Evolutionary conservation across 1,140 invertebrate genomes (phyloP).

Genomic region (Mizuhopecten yessoensis): DNA sequence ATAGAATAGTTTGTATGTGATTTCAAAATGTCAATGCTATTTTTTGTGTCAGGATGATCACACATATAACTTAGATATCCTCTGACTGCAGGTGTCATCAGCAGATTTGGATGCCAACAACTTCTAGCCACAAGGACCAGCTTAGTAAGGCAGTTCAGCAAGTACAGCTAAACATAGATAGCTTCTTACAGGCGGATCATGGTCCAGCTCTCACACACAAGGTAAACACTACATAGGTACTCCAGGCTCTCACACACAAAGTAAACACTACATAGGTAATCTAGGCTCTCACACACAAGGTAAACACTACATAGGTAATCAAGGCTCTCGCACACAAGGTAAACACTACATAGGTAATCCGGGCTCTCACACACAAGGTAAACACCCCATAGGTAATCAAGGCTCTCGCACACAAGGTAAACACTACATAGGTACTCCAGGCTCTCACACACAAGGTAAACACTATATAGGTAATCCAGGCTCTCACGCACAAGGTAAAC

Average conservation of each 20-base stretch:
- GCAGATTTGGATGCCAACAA: constrained; percentile 46
- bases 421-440: too few species aligned
- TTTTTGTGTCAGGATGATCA: too few species aligned
- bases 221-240: constrained; percentile 43
- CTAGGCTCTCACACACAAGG: background rate
- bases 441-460: background rate
- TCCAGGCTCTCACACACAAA: too few species aligned
- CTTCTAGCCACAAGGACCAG: background rate
- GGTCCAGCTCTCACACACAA: constrained; percentile 63
- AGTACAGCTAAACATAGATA: constrained; percentile 57
- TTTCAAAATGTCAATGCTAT: too few species aligned
- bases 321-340: constrained; percentile 64
- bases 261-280: too few species aligned
- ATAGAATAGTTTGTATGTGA: too few species aligned
- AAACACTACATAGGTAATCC: background rate
- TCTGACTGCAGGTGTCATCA: constrained; percentile 43
- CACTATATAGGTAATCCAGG: too few species aligned
- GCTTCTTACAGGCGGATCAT: constrained; percentile 58
- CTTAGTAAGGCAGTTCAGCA: constrained; percentile 43
- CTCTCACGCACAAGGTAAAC: too few species aligned
- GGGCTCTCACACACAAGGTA: background rate
- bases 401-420: background rate
- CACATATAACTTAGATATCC: too few species aligned
- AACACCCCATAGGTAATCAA: background rate
- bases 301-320: background rate